These are phyloP conservation scores for Calcarius lapponicus DNA, from an alignment of 2,797 vertebrate species.

Conservation along the genomic window DNA sequence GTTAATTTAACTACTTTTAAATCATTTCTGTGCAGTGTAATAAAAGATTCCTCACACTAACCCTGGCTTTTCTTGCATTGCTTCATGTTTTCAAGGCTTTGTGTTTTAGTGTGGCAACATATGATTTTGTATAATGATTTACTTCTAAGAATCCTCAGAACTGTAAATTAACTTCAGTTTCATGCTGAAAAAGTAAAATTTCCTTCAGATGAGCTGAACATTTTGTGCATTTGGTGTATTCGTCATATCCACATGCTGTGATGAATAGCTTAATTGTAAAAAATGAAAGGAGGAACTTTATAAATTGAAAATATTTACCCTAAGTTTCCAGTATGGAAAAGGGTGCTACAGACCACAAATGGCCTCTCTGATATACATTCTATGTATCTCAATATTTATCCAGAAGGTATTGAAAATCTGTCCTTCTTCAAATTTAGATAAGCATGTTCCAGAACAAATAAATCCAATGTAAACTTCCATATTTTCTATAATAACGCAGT, in stretches of 20 bases:
- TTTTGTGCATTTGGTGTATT: neutral
- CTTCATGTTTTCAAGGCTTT: neutral
- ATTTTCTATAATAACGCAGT: conserved; percentile 17
- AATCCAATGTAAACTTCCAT: neutral
- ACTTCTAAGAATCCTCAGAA: neutral
- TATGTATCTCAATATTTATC: neutral
- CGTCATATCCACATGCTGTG: neutral
- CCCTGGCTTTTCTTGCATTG: neutral
- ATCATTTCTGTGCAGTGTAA: neutral
- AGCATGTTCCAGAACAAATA: conserved; percentile 6
- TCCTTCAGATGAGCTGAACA: neutral
- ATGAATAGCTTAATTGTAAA: neutral
- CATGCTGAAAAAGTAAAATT: neutral
- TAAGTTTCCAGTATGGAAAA: neutral
- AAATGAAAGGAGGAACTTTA: neutral
- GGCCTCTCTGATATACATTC: neutral
- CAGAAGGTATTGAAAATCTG: neutral
- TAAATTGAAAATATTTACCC: neutral
- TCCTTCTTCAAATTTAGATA: conserved; percentile 6
- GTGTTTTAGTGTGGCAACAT: neutral
- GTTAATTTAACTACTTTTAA: neutral
- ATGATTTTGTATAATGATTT: neutral
- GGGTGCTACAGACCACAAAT: neutral
- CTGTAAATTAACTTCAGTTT: neutral
- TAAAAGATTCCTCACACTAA: neutral